Conservation (phyloP, 2,888 invertebrate species). For the Marronus borbonicus region DNA sequence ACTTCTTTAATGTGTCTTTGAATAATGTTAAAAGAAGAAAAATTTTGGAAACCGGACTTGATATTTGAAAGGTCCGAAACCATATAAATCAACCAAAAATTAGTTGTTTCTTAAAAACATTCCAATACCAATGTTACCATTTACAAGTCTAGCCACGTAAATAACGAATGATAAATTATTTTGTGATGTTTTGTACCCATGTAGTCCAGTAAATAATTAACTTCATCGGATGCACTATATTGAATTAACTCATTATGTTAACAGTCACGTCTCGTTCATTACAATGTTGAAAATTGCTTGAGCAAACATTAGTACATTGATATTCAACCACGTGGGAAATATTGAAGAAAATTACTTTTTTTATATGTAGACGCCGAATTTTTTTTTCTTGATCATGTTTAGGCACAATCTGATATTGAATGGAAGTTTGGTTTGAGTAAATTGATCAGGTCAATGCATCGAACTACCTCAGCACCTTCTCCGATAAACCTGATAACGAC, state of each 20-base stretch:
- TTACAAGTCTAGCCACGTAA: too few species aligned
- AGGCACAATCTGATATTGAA: constrained; percentile 99
- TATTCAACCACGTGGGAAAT: constrained; percentile 6
- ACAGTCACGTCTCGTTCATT: neutral
- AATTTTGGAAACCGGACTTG: neutral
- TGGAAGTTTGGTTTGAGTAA: constrained; percentile 99
- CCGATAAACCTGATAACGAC: constrained; percentile 97
- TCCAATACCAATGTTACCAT: too few species aligned
- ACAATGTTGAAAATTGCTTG: constrained; percentile 22
- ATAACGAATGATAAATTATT: constrained; percentile 11
- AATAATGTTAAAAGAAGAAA: neutral
- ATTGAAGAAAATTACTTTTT: neutral
- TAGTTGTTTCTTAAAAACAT: neutral
- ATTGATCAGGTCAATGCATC: constrained; percentile 98
- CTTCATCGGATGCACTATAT: constrained; percentile 2
- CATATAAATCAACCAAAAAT: too few species aligned
- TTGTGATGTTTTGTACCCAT: neutral
- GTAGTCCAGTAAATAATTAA: neutral
- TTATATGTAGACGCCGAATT: constrained; percentile 22
- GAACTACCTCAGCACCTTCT: constrained; percentile 96
- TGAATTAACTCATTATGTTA: constrained; percentile 4
- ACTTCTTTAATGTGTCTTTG: too few species aligned
- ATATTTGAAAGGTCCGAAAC: too few species aligned
- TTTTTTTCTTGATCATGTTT: constrained; percentile 61
- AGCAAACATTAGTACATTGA: constrained; percentile 14